Evolutionary conservation across 2,888 invertebrate species (phyloP).

Genomic region (Scaptomyza caliginosa): DNA sequence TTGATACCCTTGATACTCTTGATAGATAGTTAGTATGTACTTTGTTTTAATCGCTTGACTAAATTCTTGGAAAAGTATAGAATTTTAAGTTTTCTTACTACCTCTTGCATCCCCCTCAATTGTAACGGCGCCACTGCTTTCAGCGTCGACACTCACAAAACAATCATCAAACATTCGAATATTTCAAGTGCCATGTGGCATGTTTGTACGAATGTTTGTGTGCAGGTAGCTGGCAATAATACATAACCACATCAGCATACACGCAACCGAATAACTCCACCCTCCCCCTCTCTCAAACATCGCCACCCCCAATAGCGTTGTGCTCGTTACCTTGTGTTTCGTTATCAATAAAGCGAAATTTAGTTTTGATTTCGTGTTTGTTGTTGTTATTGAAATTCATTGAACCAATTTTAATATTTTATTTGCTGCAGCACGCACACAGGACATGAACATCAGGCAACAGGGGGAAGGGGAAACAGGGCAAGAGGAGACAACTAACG

Average conservation of each 20-base stretch:
- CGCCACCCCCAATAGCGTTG: neutral
- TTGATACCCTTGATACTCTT: no score
- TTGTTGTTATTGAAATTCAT: constrained; percentile 81
- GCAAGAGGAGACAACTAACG: constrained; percentile 59
- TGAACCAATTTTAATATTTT: constrained; percentile 81
- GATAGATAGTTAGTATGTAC: no score
- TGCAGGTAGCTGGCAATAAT: neutral
- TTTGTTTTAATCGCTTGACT: no score
- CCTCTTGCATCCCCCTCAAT: no score
- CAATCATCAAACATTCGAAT: constrained; percentile 41
- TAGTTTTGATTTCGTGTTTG: constrained; percentile 81
- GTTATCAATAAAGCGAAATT: constrained; percentile 81
- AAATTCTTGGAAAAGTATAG: no score
- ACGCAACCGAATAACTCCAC: constrained; percentile 19
- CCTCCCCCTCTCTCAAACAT: neutral
- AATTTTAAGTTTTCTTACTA: no score
- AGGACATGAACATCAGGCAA: constrained; percentile 17
- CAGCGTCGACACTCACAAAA: neutral
- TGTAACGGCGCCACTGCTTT: constrained; percentile 5
- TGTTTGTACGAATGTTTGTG: neutral
- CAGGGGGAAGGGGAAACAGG: neutral
- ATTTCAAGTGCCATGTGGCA: constrained; percentile 40
- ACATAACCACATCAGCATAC: constrained; percentile 62
- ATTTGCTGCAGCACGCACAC: constrained; percentile 68
- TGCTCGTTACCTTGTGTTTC: constrained; percentile 64